phyloP scores from a whole-genome alignment of 2,888 invertebrate genomes.

The Deilephila porcellus region DNA sequence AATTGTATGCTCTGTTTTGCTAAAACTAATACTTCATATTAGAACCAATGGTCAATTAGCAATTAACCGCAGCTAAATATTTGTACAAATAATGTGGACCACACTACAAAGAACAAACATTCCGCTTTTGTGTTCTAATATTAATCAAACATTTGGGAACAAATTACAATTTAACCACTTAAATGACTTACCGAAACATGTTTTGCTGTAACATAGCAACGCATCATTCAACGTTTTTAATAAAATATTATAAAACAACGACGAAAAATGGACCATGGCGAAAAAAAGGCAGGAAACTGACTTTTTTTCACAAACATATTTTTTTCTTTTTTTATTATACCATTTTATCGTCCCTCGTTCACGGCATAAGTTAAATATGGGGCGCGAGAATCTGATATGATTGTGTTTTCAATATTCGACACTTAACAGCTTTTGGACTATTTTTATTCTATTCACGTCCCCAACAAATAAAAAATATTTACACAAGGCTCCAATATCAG shows the following conservation, averaged over 20 bases:
- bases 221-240: background rate
- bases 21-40: background rate
- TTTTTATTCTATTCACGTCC: background rate
- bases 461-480: background rate
- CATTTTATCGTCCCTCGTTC: background rate
- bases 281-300: background rate
- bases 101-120: background rate
- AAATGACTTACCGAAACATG: background rate
- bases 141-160: background rate
- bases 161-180: background rate
- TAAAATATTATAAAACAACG: background rate
- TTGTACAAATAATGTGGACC: background rate
- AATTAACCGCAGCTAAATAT: background rate
- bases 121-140: background rate
- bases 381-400: background rate
- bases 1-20: background rate
- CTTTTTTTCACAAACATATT: slow-evolving; percentile 1
- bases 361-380: slow-evolving; percentile 2
- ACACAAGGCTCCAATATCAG: slow-evolving; percentile 10
- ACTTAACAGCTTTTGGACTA: background rate
- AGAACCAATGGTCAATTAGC: background rate
- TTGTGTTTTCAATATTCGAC: slow-evolving; percentile 15
- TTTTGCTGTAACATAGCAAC: background rate
- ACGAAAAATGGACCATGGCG: background rate
- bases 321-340: background rate